phyloP scores from a whole-genome alignment of 2,888 invertebrate genomes.

The Metallyticus violacea region DNA sequence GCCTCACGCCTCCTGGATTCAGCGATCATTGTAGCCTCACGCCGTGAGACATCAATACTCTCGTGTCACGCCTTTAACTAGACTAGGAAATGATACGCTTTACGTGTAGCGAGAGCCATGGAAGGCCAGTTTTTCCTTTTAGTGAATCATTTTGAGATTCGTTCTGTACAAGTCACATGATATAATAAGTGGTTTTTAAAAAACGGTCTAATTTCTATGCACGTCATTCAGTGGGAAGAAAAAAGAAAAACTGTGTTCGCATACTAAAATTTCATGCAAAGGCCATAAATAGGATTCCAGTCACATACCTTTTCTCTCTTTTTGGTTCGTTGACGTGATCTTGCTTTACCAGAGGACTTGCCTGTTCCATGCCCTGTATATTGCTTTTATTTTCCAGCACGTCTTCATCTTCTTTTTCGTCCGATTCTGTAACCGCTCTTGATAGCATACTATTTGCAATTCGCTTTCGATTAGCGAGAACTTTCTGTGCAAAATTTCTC shows the following conservation, averaged over 20 bases:
- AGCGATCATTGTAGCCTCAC: not conserved
- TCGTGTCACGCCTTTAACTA: not conserved
- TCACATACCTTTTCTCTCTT: not conserved
- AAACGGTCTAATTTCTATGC: not conserved
- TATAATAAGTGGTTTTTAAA: not conserved
- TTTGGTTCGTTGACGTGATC: not conserved
- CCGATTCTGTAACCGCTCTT: not conserved
- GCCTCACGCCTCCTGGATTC: slow-evolving; percentile 17
- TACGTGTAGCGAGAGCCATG: not conserved
- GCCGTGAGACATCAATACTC: slow-evolving; percentile 4
- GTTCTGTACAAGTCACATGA: not conserved
- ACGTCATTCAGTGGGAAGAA: not conserved
- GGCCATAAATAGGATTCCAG: too few species aligned
- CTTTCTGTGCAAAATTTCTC: not conserved
- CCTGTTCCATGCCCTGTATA: not conserved
- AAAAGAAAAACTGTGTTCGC: not conserved
- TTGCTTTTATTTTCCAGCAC: not conserved
- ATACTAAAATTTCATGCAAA: not conserved
- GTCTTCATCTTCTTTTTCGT: not conserved
- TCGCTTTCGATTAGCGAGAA: not conserved
- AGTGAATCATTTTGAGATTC: not conserved
- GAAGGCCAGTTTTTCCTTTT: slow-evolving; percentile 3
- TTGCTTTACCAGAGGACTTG: not conserved
- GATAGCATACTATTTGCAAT: not conserved
- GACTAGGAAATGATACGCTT: not conserved